These are phyloP conservation scores for Lagocephalus sceleratus DNA, from an alignment of 2,797 vertebrate genomes.

Conservation along the genomic window DNA sequence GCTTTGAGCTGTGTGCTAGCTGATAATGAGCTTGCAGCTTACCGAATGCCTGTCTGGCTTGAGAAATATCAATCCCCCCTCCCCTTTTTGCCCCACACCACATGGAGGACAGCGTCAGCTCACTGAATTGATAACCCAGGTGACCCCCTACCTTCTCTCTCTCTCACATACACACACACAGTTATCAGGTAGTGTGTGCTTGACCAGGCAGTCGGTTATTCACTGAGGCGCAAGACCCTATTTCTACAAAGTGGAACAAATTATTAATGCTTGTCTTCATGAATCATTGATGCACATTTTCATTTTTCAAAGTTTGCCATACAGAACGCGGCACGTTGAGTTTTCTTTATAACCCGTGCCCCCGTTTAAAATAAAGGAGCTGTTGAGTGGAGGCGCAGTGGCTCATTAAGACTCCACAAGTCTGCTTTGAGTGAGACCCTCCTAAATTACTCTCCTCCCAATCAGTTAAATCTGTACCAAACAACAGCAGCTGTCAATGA, in stretches of 20 bases:
- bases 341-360: conserved; percentile 36
- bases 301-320: conserved; percentile 34
- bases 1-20: conserved; percentile 38
- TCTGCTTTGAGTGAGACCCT: conserved; percentile 24
- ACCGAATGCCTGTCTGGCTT: conserved; percentile 40
- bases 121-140: conserved; percentile 29
- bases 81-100: conserved; percentile 16
- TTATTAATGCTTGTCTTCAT: conserved; percentile 50
- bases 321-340: conserved; percentile 12
- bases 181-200: conserved; percentile 24
- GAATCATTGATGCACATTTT: conserved; percentile 54
- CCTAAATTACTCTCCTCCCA: conserved; percentile 35
- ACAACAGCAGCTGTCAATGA: conserved; percentile 51
- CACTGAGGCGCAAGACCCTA: conserved; percentile 17
- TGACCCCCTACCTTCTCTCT: conserved; percentile 2
- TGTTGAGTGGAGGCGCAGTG: conserved; percentile 43
- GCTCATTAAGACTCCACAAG: conserved; percentile 59
- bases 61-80: conserved; percentile 31
- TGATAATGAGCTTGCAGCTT: conserved; percentile 59
- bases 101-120: conserved; percentile 26
- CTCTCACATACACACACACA: neutral
- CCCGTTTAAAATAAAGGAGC: conserved; percentile 41
- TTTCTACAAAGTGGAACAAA: conserved; percentile 46
- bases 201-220: conserved; percentile 29
- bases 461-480: conserved; percentile 63